phyloP scores from a whole-genome alignment of 2,888 invertebrate genomes.

The Cheilosia soror region DNA sequence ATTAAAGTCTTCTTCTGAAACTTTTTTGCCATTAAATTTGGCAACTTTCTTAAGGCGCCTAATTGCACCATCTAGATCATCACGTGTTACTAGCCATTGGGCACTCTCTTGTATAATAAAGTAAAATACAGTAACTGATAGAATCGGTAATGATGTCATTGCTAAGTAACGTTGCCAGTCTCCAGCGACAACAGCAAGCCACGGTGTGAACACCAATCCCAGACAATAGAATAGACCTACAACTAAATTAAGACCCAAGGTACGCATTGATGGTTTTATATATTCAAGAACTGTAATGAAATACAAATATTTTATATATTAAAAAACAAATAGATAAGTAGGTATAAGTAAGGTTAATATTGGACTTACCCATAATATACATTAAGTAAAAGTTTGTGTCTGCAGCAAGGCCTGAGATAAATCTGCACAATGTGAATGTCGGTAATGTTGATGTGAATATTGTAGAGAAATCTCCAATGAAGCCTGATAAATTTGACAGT shows the following conservation, averaged over 20 bases:
- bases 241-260: conserved; percentile 86
- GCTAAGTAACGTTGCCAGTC: conserved; percentile 85
- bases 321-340: conserved; percentile 47
- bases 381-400: conserved; percentile 87
- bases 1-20: conserved; percentile 83
- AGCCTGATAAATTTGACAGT: conserved; percentile 85
- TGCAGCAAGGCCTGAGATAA: conserved; percentile 86
- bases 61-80: conserved; percentile 85
- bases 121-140: conserved; percentile 84
- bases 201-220: conserved; percentile 85
- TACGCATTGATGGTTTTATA: conserved; percentile 85
- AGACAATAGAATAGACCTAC: conserved; percentile 86
- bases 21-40: conserved; percentile 84
- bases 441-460: conserved; percentile 84
- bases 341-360: background rate
- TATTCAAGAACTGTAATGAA: conserved; percentile 85
- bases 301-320: conserved; percentile 1
- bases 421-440: conserved; percentile 85
- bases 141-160: conserved; percentile 85
- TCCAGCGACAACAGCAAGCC: conserved; percentile 84
- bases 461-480: conserved; percentile 85
- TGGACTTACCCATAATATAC: conserved; percentile 85
- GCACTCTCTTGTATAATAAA: conserved; percentile 86
- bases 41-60: conserved; percentile 85
- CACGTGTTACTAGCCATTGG: conserved; percentile 86